Conservation (phyloP, 2,113 vertebrate genomes). For the Forbesichthys agassizii region DNA sequence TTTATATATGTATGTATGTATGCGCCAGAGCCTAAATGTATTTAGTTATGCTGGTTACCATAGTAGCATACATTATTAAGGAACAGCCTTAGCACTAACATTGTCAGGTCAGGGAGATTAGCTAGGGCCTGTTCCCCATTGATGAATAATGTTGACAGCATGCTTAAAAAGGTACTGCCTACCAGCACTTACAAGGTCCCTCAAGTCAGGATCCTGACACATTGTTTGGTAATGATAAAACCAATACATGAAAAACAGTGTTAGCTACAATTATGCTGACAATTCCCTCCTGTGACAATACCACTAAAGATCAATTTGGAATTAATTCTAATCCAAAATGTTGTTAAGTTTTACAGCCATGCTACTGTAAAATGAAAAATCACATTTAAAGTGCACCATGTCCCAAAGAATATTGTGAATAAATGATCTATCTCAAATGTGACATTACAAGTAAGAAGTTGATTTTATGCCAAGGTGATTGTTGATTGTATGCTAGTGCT, state of each 20-base stretch:
- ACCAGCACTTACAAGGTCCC: background rate
- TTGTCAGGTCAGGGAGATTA: slow-evolving; percentile 34
- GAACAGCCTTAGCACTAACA: slow-evolving; percentile 9
- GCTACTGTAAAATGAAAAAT: slow-evolving; percentile 34
- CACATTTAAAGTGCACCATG: slow-evolving; percentile 26
- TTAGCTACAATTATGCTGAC: slow-evolving; percentile 14
- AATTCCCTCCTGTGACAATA: background rate
- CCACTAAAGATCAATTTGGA: slow-evolving; percentile 16
- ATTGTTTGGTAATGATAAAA: slow-evolving; percentile 29
- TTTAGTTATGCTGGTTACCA: background rate
- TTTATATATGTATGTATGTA: no score
- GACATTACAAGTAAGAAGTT: slow-evolving; percentile 48
- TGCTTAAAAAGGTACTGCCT: slow-evolving; percentile 30
- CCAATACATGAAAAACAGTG: slow-evolving; percentile 24
- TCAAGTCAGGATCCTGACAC: slow-evolving; percentile 11
- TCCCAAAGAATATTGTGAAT: slow-evolving; percentile 22
- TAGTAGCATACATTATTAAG: background rate
- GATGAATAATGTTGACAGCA: slow-evolving; percentile 33
- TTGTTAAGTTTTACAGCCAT: slow-evolving; percentile 22
- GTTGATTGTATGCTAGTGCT: background rate
- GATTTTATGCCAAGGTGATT: slow-evolving; percentile 21
- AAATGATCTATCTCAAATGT: slow-evolving; percentile 41
- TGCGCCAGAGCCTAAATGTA: no score
- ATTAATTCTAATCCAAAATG: slow-evolving; percentile 32
- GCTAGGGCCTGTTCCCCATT: slow-evolving; percentile 13